Percentiles rank a stretch among this genome's conserved stretches.
These are phyloP conservation scores for Alosa sapidissima DNA, from an alignment of 2,797 vertebrate species.

Conservation along the genomic window DNA sequence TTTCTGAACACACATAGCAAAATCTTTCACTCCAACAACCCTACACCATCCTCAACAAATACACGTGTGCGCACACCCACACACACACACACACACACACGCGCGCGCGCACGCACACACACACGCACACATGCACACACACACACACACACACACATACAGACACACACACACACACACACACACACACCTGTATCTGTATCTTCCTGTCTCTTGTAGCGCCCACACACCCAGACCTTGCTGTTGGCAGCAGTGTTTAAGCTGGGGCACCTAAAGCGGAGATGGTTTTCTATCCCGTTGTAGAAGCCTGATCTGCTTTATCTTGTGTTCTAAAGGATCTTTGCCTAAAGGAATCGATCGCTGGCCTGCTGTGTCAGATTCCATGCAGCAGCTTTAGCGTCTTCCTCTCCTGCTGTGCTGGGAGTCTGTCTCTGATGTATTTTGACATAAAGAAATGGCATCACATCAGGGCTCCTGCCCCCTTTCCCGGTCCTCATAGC, in stretches of 20 bases:
- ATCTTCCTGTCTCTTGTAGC: background rate
- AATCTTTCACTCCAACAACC: too few relatives aligned
- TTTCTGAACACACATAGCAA: too few relatives aligned
- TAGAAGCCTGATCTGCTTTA: too few relatives aligned
- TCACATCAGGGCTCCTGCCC: background rate
- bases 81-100: background rate
- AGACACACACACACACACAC: background rate
- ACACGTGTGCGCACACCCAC: background rate
- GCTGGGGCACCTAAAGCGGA: background rate
- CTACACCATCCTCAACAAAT: background rate
- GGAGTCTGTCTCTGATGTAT: background rate
- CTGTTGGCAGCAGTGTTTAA: background rate
- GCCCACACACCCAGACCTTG: background rate
- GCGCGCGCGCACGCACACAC: background rate
- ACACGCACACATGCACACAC: too few relatives aligned
- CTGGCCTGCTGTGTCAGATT: constrained; percentile 13
- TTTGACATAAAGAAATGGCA: background rate
- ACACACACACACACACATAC: background rate
- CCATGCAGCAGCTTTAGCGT: background rate
- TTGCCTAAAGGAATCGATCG: background rate
- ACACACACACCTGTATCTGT: background rate
- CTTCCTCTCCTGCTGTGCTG: background rate
- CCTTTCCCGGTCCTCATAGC: background rate
- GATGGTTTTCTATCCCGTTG: too few relatives aligned
- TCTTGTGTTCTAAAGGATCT: too few relatives aligned